A percentile compares a stretch with the other conserved stretches of the same genome.
These are phyloP conservation scores for Eueremaeus valkanovi DNA, from an alignment of 2,888 invertebrate genomes.

Conservation along the genomic window DNA sequence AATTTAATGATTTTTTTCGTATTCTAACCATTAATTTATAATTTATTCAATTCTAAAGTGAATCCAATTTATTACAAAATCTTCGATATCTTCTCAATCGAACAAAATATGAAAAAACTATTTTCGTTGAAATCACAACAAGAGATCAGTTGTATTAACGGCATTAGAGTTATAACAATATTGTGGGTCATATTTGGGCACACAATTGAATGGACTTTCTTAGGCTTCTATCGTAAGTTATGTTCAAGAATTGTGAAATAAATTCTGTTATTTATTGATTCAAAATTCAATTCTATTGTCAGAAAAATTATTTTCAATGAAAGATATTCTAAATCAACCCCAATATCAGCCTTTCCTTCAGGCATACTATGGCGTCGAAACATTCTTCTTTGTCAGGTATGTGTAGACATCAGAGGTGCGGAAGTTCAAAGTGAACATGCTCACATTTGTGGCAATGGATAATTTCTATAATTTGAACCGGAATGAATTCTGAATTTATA, in stretches of 20 bases:
- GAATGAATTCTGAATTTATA: too few species aligned
- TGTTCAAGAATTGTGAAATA: neutral
- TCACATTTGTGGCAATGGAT: too few species aligned
- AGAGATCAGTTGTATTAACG: conserved; percentile 41
- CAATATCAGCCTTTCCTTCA: neutral
- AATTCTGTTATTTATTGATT: neutral
- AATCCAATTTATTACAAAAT: too few species aligned
- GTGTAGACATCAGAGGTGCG: too few species aligned
- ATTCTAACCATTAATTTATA: too few species aligned
- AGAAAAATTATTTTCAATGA: neutral
- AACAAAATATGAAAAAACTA: neutral
- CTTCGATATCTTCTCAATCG: too few species aligned
- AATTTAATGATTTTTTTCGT: too few species aligned
- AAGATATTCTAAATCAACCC: neutral
- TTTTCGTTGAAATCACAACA: neutral
- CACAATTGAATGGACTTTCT: conserved; percentile 29
- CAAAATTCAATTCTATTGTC: neutral
- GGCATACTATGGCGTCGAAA: conserved; percentile 5
- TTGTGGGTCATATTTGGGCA: conserved; percentile 43
- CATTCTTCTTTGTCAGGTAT: conserved; percentile 33
- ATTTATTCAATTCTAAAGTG: too few species aligned
- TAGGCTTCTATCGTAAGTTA: neutral
- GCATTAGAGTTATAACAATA: conserved; percentile 42
- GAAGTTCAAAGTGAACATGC: too few species aligned
- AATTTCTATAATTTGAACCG: too few species aligned